Base-by-base conservation (phyloP, 2,888 invertebrate genomes). In the Macroteleia sp. region DNA sequence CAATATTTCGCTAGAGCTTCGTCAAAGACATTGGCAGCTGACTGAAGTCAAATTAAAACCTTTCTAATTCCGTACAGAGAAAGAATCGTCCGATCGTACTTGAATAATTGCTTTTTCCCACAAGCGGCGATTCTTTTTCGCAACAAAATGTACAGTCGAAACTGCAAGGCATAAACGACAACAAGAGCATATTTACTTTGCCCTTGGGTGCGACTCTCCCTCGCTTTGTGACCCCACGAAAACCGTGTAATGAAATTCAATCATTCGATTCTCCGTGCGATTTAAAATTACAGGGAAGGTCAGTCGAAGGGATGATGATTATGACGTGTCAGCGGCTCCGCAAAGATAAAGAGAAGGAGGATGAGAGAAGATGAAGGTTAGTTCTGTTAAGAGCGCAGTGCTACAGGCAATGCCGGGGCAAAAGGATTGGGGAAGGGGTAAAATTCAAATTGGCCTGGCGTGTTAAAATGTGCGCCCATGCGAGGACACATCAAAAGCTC, bases 401-500 rank as follows among this genome's bases (percentile, higher is more conserved):
- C 12, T 3, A 14, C 69, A 57, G 61, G 54, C 50, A 44, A 30
- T 14, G 17, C 50, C 36, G 32, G 19, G 17, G 52, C 6, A 10
- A 32, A 32, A 52, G 46, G 41, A 61, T n/a, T n/a, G n/a, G n/a
- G 22, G 52, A n/a, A 19, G 57, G 76, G 52, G 76, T 46, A 52
- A 67, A 71, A 77, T 82, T 82, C 77, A 87, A 89, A 88, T 89
- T 87, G 85, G 86, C 81, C 82, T 81, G 64, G 82, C 81, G 81
- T 80, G 84, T 81, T 84, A 78, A 86, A 87, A 88, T 88, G 87
- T 82, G 84, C 87, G 85, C 71, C 85, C 86, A 84, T 86, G 88
- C 89, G 88, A 83, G 82, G 88, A 87, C 87, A 89, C 87, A 90
- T 90, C 90, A 90, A 90, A 90, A 86, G 89, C 69, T 77, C 67